Conservation (phyloP, 1,140 invertebrate species). For the Laupala kohalensis region DNA sequence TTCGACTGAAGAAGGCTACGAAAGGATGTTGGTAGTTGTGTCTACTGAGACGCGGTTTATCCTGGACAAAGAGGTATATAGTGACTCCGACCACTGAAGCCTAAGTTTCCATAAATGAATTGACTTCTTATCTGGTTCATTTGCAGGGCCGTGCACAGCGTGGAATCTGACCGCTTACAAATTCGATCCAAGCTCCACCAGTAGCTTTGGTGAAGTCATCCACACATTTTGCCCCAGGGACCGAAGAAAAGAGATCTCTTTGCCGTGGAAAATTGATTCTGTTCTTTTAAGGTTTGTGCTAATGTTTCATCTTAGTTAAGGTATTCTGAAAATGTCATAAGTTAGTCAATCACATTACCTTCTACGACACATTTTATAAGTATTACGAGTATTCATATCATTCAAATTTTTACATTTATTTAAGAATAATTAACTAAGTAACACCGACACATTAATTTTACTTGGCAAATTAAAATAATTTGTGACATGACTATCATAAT, state of each 20-base stretch:
- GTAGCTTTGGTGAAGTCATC: conserved; percentile 40
- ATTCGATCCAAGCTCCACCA: conserved; percentile 37
- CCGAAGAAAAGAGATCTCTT: conserved; percentile 44
- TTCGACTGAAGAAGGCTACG: too few species aligned
- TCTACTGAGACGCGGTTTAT: too few species aligned
- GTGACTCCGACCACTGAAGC: too few species aligned
- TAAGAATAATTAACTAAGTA: neutral
- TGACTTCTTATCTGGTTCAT: neutral
- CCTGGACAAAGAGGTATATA: too few species aligned
- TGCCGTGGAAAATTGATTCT: conserved; percentile 50
- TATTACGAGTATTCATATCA: too few species aligned
- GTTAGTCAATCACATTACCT: neutral
- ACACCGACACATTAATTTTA: neutral
- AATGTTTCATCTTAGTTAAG: too few species aligned
- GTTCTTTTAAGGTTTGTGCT: conserved; percentile 47
- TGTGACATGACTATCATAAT: too few species aligned
- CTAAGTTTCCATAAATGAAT: too few species aligned
- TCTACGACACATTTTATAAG: too few species aligned
- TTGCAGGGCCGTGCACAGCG: conserved; percentile 46
- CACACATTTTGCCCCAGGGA: conserved; percentile 56
- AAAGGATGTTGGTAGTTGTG: too few species aligned
- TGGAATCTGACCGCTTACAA: conserved; percentile 61
- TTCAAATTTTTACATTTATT: too few species aligned
- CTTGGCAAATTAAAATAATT: too few species aligned
- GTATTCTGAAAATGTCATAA: neutral